Conservation (phyloP, 2,888 invertebrate genomes). For the Drosophila tanythrix region DNA sequence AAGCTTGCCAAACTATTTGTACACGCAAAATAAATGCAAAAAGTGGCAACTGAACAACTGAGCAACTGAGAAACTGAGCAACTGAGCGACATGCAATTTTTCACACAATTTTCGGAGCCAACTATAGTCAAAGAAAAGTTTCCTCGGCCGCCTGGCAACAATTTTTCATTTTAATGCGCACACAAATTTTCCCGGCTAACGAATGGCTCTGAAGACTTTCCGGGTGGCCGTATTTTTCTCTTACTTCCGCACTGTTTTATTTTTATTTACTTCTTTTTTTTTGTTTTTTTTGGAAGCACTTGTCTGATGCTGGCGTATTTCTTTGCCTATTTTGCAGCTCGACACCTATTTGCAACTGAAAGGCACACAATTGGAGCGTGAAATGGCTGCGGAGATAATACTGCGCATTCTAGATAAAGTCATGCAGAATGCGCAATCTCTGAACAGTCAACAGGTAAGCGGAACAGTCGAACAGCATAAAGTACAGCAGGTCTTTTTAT, state of each 20-base stretch:
- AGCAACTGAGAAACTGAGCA: constrained; percentile 1
- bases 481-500: background rate
- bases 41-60: constrained; percentile 25
- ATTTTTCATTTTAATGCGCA: constrained; percentile 82
- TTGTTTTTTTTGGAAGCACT: constrained; percentile 24
- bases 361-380: constrained; percentile 85
- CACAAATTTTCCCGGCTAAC: constrained; percentile 77
- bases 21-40: constrained; percentile 71
- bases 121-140: constrained; percentile 51
- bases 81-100: constrained; percentile 45
- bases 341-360: constrained; percentile 84
- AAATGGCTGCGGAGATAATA: constrained; percentile 86
- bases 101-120: constrained; percentile 56
- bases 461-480: background rate
- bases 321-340: constrained; percentile 78
- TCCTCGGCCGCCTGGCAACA: constrained; percentile 64
- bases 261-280: constrained; percentile 9
- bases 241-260: constrained; percentile 18
- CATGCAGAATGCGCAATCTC: constrained; percentile 88
- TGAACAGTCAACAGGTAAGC: constrained; percentile 90
- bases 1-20: constrained; percentile 72
- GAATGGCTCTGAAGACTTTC: constrained; percentile 52
- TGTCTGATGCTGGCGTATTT: constrained; percentile 44
- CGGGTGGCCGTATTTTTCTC: constrained; percentile 11
- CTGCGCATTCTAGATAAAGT: constrained; percentile 89